phyloP scores from a whole-genome alignment of 92 coral and sea anemone genomes.

The Umimayanthus chanpuru region DNA sequence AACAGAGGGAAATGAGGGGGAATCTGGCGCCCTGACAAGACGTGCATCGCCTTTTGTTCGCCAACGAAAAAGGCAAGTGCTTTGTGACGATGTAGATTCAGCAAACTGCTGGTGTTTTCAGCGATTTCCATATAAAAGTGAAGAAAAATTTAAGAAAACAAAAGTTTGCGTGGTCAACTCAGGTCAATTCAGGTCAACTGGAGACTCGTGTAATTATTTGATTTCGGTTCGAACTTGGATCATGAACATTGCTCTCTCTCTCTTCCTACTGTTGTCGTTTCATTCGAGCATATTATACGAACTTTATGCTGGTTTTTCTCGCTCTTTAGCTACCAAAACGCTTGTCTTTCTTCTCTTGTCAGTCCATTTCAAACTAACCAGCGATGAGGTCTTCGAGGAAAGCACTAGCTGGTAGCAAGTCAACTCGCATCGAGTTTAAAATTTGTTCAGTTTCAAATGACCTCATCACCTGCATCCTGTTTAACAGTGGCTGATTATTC shows the following conservation, averaged over 20 bases:
- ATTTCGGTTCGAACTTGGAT: no score
- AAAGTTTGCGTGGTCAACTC: neutral
- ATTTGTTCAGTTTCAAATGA: neutral
- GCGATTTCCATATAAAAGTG: neutral
- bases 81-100: neutral
- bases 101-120: neutral
- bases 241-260: no score
- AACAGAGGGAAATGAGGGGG: conserved; percentile 21
- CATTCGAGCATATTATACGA: neutral
- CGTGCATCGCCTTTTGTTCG: conserved; percentile 72
- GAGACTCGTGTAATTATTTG: neutral
- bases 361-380: neutral
- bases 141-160: neutral
- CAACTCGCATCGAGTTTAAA: neutral
- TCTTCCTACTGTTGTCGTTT: neutral
- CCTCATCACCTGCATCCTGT: neutral
- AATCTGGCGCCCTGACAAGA: conserved; percentile 34
- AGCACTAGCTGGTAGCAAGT: neutral
- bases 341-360: neutral
- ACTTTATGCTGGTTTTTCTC: neutral
- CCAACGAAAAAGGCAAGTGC: conserved; percentile 74
- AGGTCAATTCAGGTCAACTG: no score
- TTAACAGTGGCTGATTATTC: neutral
- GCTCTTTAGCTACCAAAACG: neutral
- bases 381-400: neutral